phyloP scores from a whole-genome alignment of 2,888 invertebrate species.

The Drosophila nigricruria region DNA sequence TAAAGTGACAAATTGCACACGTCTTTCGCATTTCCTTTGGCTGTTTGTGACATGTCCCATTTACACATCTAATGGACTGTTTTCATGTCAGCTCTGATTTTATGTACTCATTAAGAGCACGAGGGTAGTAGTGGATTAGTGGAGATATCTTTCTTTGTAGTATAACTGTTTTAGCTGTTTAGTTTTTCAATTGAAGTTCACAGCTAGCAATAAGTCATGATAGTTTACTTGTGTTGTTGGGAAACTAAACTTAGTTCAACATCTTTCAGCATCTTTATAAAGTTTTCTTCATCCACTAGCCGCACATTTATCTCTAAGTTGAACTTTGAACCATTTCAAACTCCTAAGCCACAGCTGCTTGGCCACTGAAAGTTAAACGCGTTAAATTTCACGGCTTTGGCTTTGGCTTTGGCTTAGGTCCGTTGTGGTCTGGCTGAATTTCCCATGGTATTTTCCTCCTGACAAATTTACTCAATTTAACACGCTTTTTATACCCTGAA shows the following conservation, averaged over 20 bases:
- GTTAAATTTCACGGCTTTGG: slow-evolving; percentile 35
- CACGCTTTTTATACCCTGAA: slow-evolving; percentile 6
- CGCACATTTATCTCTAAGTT: slow-evolving; percentile 5
- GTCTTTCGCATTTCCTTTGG: slow-evolving; percentile 34
- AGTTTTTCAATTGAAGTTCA: not conserved
- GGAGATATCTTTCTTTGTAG: not conserved
- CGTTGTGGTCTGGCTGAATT: not conserved
- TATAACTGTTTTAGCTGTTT: not conserved
- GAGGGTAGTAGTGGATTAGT: no score
- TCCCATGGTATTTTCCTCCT: slow-evolving; percentile 4
- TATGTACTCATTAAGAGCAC: not conserved
- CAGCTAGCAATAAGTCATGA: not conserved
- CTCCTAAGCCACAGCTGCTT: slow-evolving; percentile 18
- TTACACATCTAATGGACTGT: slow-evolving; percentile 7
- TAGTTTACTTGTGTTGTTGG: not conserved
- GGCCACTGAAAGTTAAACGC: slow-evolving; percentile 35
- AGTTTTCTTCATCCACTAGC: slow-evolving; percentile 4
- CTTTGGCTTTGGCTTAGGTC: slow-evolving; percentile 5
- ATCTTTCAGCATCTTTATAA: slow-evolving; percentile 10
- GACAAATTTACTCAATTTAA: slow-evolving; percentile 15
- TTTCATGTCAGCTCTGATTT: slow-evolving; percentile 1
- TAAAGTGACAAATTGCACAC: slow-evolving; percentile 49
- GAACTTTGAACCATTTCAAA: not conserved
- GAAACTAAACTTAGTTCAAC: not conserved
- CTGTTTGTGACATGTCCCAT: slow-evolving; percentile 33